phyloP scores from a whole-genome alignment of 2,797 vertebrate species.

The Myotis findleyi region DNA sequence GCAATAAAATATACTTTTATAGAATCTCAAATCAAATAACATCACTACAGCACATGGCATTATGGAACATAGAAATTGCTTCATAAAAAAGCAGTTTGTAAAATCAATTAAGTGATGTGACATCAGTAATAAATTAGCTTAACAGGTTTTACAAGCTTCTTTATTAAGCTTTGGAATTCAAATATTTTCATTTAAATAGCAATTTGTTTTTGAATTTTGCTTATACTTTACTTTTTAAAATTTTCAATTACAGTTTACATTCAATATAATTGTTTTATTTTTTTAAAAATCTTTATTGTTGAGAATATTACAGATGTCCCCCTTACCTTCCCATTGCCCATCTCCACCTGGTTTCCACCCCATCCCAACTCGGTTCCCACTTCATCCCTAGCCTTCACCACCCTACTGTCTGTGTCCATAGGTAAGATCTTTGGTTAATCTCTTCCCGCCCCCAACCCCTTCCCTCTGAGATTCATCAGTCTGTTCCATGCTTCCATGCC shows the following conservation, averaged over 20 bases:
- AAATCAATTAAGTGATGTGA: conserved; percentile 4
- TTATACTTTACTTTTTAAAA: background rate
- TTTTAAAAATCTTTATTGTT: no score
- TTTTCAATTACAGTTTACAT: background rate
- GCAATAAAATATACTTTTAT: conserved; percentile 24
- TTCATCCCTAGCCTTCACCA: no score
- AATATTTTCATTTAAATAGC: conserved; percentile 25
- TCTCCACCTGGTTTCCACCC: no score
- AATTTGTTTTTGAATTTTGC: background rate
- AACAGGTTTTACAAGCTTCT: background rate
- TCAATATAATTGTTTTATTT: background rate
- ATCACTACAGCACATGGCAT: background rate
- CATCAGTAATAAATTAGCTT: background rate
- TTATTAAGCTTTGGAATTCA: conserved; percentile 26
- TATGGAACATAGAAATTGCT: conserved; percentile 12
- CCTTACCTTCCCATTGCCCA: no score
- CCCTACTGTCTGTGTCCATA: no score
- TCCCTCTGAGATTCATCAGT: no score
- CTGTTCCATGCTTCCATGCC: no score
- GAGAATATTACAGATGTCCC: no score
- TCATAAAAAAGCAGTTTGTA: conserved; percentile 16
- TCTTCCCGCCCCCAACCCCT: no score
- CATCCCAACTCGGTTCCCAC: no score
- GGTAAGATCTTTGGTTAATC: no score
- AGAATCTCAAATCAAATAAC: conserved; percentile 29